Conservation (phyloP, 2,797 vertebrate species). For the Darevskia nairensis region DNA sequence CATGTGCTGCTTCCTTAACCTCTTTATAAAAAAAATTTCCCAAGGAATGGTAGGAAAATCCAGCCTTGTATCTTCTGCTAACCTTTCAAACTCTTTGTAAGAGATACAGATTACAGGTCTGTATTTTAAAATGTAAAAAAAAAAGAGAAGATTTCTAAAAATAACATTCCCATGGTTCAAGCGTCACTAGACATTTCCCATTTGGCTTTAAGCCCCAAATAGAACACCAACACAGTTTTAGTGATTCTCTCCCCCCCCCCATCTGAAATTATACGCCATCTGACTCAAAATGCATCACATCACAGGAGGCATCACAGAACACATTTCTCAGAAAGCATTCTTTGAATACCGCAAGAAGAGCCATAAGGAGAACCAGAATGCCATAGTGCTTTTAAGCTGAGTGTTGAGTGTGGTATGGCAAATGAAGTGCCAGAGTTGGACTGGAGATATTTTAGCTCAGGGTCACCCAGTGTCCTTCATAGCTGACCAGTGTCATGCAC, state of each 20-base stretch:
- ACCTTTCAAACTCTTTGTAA: neutral
- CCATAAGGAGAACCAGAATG: neutral
- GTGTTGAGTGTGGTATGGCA: neutral
- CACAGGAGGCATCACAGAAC: neutral
- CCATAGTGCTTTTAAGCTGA: neutral
- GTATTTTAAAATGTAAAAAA: conserved; percentile 51
- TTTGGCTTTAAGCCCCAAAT: conserved; percentile 24
- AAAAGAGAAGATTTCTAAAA: conserved; percentile 51
- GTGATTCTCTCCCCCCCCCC: neutral
- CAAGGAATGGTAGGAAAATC: neutral
- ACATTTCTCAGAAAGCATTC: neutral
- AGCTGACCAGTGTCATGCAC: neutral
- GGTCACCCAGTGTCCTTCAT: neutral
- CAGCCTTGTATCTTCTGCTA: neutral
- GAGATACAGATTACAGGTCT: neutral
- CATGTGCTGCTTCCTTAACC: neutral
- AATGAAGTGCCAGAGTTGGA: neutral
- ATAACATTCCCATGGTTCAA: conserved; percentile 54
- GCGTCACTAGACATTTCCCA: neutral
- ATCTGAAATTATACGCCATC: conserved; percentile 14
- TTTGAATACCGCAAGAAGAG: neutral
- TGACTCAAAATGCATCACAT: neutral
- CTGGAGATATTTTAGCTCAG: neutral
- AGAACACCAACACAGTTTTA: conserved; percentile 55
- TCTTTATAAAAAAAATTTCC: neutral